These are phyloP conservation scores for Callipepla squamata DNA, from an alignment of 2,113 vertebrate genomes.

Conservation along the genomic window DNA sequence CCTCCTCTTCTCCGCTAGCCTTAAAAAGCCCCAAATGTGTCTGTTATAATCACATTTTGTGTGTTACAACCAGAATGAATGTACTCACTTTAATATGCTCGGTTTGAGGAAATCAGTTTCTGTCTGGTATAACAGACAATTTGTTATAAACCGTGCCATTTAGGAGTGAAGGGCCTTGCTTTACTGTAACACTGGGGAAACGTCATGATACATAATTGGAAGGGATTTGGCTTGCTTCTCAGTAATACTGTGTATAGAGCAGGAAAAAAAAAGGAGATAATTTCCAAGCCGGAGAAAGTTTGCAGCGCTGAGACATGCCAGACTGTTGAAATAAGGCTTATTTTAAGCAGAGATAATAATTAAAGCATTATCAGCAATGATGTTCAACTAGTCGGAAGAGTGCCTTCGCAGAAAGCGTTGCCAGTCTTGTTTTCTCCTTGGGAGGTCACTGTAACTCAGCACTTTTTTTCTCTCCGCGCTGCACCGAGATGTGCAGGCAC, in stretches of 20 bases:
- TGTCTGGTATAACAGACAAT: conserved; percentile 64
- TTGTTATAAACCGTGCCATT: conserved; percentile 66
- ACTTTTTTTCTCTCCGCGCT: conserved; percentile 46
- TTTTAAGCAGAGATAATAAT: conserved; percentile 38
- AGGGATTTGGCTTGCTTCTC: conserved; percentile 59
- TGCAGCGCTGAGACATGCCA: not conserved
- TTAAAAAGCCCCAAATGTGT: conserved; percentile 72
- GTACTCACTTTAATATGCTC: conserved; percentile 67
- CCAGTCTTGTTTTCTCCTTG: conserved; percentile 73
- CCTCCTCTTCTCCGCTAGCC: conserved; percentile 44
- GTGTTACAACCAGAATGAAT: conserved; percentile 68
- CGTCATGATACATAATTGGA: conserved; percentile 55
- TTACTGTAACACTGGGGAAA: conserved; percentile 44
- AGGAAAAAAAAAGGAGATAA: not conserved
- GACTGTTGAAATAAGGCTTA: not conserved
- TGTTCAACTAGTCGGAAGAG: conserved; percentile 8
- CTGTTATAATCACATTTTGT: conserved; percentile 73
- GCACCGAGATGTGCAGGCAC: not conserved
- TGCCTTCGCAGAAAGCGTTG: conserved; percentile 14
- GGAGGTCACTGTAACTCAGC: conserved; percentile 74
- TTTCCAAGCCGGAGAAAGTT: conserved; percentile 13
- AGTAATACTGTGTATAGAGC: conserved; percentile 3
- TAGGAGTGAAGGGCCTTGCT: conserved; percentile 58
- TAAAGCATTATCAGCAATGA: conserved; percentile 1
- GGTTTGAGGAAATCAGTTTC: conserved; percentile 67